Evolutionary conservation across 1,140 invertebrate species (phyloP).

Genomic region (Chlorops oryzae): DNA sequence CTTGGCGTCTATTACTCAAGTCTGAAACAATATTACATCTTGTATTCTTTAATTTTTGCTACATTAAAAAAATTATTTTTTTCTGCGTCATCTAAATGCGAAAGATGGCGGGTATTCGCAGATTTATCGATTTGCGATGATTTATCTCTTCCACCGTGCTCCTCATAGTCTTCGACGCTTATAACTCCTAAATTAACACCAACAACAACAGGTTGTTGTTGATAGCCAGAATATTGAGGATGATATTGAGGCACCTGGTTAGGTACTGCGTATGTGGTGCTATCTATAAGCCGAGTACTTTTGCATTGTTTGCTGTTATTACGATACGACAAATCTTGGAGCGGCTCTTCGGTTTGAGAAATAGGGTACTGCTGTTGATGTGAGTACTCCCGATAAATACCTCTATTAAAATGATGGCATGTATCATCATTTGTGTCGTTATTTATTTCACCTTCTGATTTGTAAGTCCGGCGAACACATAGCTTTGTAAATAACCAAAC

Average conservation of each 20-base stretch:
- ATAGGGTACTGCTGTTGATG: conserved; percentile 45
- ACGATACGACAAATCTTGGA: conserved; percentile 11
- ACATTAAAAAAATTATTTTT: conserved; percentile 47
- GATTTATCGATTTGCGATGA: conserved; percentile 18
- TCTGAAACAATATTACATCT: too few relatives aligned
- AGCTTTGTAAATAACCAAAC: conserved; percentile 45
- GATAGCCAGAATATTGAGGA: conserved; percentile 41
- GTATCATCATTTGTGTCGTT: conserved; percentile 42
- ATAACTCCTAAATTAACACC: conserved; percentile 44
- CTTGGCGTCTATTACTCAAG: too few relatives aligned
- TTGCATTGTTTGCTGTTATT: conserved; percentile 28
- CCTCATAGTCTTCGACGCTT: conserved; percentile 29
- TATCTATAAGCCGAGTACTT: conserved; percentile 3
- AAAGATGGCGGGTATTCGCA: conserved; percentile 37
- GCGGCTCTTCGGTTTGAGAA: conserved; percentile 40
- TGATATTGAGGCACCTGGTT: conserved; percentile 24
- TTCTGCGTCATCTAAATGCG: conserved; percentile 41
- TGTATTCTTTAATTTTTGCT: conserved; percentile 47
- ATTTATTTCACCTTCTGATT: conserved; percentile 42
- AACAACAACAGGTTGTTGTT: conserved; percentile 40
- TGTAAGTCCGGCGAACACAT: conserved; percentile 39
- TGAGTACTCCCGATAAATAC: conserved; percentile 36
- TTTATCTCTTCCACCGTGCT: background rate
- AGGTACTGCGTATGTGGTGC: background rate
- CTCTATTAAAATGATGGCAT: conserved; percentile 32